Percentiles rank a stretch among this genome's conserved stretches.
Evolutionary conservation across 2,888 invertebrate genomes (phyloP).

Genomic region (Phalera bucephala): DNA sequence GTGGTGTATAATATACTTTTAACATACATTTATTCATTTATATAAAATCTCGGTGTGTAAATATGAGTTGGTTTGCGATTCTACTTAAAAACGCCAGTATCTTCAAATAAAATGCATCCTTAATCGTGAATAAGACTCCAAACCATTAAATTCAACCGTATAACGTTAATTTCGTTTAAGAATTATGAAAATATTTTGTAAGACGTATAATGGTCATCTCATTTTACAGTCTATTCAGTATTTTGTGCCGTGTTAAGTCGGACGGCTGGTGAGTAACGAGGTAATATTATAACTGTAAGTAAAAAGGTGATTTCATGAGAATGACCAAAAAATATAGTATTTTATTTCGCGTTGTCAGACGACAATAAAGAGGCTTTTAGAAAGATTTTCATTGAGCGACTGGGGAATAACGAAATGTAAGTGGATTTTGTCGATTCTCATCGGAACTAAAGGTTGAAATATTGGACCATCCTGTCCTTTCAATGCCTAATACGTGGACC

Average conservation of each 20-base stretch:
- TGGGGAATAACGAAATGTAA: conserved; percentile 51
- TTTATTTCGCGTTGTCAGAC: conserved; percentile 42
- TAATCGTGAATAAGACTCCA: conserved; percentile 7
- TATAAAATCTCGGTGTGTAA: too few species aligned
- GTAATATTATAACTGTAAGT: conserved; percentile 40
- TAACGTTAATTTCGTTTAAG: conserved; percentile 20
- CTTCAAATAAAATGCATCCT: conserved; percentile 8
- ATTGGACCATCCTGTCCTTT: conserved; percentile 55
- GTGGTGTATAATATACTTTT: conserved; percentile 6
- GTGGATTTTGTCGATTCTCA: conserved; percentile 55
- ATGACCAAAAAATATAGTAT: conserved; percentile 42
- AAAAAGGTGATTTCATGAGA: conserved; percentile 50
- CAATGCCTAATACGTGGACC: conserved; percentile 50
- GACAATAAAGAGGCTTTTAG: conserved; percentile 59
- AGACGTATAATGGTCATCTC: conserved; percentile 31
- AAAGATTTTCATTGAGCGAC: conserved; percentile 53
- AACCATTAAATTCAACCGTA: conserved; percentile 2
- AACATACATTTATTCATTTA: conserved; percentile 1
- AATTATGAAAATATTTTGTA: conserved; percentile 32
- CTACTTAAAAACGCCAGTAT: not conserved
- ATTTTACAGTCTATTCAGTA: conserved; percentile 35
- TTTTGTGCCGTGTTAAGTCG: conserved; percentile 31
- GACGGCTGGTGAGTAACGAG: conserved; percentile 34
- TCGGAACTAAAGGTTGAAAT: conserved; percentile 49
- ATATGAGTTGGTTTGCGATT: too few species aligned